Evolutionary conservation across 2,888 invertebrate species (phyloP).

Genomic region (Aradus depressus): DNA sequence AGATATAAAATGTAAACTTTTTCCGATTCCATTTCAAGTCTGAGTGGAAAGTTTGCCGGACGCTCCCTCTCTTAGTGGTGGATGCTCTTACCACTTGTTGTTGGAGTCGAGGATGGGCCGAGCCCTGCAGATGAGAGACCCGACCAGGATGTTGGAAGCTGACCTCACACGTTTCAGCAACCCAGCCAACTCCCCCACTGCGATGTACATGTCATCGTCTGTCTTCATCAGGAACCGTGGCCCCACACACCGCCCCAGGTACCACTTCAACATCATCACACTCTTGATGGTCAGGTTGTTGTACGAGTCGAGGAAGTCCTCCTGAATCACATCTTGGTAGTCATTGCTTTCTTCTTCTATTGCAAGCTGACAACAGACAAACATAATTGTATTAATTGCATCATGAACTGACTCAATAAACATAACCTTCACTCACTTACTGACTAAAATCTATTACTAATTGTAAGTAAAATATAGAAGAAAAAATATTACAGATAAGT

Average conservation of each 20-base stretch:
- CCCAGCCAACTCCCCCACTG: conserved; percentile 53
- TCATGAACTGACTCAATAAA: conserved; percentile 3
- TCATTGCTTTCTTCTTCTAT: conserved; percentile 54
- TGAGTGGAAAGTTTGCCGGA: too few species aligned
- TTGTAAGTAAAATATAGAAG: background rate
- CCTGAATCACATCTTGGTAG: conserved; percentile 70
- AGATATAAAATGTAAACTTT: too few species aligned
- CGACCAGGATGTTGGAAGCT: conserved; percentile 47
- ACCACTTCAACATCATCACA: conserved; percentile 74
- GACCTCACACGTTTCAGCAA: conserved; percentile 34
- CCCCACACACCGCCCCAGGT: conserved; percentile 50
- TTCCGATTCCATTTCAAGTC: too few species aligned
- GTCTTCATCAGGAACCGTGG: conserved; percentile 67
- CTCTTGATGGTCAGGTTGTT: conserved; percentile 79
- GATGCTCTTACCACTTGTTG: conserved; percentile 63
- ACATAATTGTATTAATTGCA: background rate
- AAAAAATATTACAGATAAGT: background rate
- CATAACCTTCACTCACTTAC: background rate
- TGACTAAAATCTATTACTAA: background rate
- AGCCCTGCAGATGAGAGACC: conserved; percentile 67
- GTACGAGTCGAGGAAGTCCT: conserved; percentile 71
- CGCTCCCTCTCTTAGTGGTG: too few species aligned
- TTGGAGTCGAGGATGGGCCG: conserved; percentile 58
- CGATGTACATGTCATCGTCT: conserved; percentile 79
- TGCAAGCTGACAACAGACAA: conserved; percentile 42